Base-by-base conservation (phyloP, 2,888 invertebrate genomes). In the Dyspetes luteomarginatus region DNA sequence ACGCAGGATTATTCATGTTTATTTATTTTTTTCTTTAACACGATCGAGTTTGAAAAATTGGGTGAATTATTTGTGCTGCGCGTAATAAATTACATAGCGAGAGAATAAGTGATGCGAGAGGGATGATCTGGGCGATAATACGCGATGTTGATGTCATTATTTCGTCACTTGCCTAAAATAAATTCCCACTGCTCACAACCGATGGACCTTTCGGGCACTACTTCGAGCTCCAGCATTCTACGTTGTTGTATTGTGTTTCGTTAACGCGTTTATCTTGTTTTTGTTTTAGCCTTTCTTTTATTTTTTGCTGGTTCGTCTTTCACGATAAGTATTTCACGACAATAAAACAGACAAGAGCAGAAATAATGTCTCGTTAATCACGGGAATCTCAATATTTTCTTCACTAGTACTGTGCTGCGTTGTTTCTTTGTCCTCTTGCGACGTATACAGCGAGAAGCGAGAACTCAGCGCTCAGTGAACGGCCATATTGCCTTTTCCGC, bases 181-280 rank as follows among this genome's bases (percentile, higher is more conserved):
- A 99, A 98, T 94, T 99, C 98, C 98, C 98, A 98, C 94, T 97
- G 96, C 93, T 98, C 98, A 93, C 98, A 97, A 93, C 98, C 97
- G 92, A 99, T 95, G 90, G 97, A 97, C 91, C 97, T 95, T 94
- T 98, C 98, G 88, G 98, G 98, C 92, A 97, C 95, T 90, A 99
- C 97, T 94, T 99, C 98, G 92, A 99, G 95, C 93, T 98, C 98
- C 94, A 99, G 95, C 98, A 99, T 99, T 93, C 83, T 84, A 83
- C 73, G 64, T 52, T 76, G 62, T 41, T 52, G 1, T 58, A 9
- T n/a, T n/a, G n/a, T n/a, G n/a, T n/a, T n/a, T n/a, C n/a, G n/a
- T n/a, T n/a, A n/a, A n/a, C n/a, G n/a, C n/a, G n/a, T n/a, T n/a
- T n/a, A 67, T 65, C 67, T 68, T 52, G 48, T 41, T 12, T 55